These are phyloP conservation scores for Akabosia matsudoensis DNA, from an alignment of 1,140 invertebrate genomes.

Conservation along the genomic window DNA sequence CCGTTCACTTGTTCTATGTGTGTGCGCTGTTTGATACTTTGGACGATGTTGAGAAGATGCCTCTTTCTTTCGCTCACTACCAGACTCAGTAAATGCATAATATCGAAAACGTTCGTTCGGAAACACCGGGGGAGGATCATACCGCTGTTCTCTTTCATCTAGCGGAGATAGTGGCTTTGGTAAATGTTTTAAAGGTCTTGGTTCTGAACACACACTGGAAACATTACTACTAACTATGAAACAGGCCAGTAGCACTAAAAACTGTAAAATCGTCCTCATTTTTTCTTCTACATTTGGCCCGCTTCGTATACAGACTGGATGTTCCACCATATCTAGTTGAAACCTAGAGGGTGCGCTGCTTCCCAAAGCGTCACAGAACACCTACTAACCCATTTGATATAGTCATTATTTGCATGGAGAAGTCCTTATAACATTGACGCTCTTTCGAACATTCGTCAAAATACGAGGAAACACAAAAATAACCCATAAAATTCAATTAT, in stretches of 20 bases:
- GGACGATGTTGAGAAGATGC: not conserved
- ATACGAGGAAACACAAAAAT: not conserved
- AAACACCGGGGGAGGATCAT: not conserved
- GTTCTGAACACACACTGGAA: not conserved
- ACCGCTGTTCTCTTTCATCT: not conserved
- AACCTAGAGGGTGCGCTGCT: not conserved
- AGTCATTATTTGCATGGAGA: not conserved
- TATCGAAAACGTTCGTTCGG: constrained; percentile 2
- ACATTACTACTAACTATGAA: not conserved
- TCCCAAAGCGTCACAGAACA: not conserved
- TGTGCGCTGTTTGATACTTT: not conserved
- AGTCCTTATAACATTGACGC: not conserved
- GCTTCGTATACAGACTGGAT: not conserved
- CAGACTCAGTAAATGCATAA: not conserved
- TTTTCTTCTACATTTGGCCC: not conserved
- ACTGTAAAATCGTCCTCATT: not conserved
- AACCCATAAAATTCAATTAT: not conserved
- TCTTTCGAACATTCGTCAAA: not conserved
- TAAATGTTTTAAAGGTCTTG: not conserved
- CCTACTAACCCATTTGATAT: not conserved
- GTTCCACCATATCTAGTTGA: not conserved
- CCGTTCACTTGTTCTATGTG: not conserved
- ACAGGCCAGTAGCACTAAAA: not conserved
- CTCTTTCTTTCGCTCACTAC: not conserved
- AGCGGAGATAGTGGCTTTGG: not conserved